Conservation (phyloP, 2,888 invertebrate species). For the Eugnorisma glareosa region DNA sequence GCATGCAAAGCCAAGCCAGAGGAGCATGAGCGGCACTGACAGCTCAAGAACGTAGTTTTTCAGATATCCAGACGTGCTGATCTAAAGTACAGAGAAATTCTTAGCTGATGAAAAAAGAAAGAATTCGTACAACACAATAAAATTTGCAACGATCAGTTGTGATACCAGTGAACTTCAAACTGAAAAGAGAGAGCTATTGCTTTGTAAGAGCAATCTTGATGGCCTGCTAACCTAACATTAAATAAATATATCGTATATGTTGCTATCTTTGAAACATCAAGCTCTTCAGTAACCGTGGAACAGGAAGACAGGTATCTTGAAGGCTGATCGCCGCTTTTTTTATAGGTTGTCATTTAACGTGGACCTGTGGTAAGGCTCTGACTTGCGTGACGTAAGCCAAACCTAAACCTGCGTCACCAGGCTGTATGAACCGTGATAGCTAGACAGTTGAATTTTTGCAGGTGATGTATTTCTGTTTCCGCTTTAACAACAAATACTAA, state of each 20-base stretch:
- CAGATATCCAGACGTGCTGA: not conserved
- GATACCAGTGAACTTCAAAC: not conserved
- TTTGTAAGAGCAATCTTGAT: constrained; percentile 13
- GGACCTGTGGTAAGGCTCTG: not conserved
- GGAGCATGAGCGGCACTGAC: no score
- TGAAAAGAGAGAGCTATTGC: constrained; percentile 6
- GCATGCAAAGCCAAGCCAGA: no score
- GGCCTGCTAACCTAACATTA: constrained; percentile 12
- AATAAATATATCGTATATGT: constrained; percentile 24
- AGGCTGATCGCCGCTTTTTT: not conserved
- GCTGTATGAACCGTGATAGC: no score
- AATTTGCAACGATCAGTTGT: not conserved
- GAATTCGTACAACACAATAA: not conserved
- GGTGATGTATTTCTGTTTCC: no score
- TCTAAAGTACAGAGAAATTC: not conserved
- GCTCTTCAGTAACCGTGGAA: constrained; percentile 5
- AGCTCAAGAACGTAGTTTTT: not conserved
- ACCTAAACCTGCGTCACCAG: no score
- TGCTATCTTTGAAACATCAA: constrained; percentile 1
- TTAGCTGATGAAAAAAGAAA: not conserved
- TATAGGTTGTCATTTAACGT: not conserved
- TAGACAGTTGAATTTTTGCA: no score
- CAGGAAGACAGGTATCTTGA: not conserved
- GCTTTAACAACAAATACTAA: no score
- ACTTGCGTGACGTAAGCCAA: no score